Base-by-base conservation (phyloP, 2,888 invertebrate genomes). In the Drosophila falleni region DNA sequence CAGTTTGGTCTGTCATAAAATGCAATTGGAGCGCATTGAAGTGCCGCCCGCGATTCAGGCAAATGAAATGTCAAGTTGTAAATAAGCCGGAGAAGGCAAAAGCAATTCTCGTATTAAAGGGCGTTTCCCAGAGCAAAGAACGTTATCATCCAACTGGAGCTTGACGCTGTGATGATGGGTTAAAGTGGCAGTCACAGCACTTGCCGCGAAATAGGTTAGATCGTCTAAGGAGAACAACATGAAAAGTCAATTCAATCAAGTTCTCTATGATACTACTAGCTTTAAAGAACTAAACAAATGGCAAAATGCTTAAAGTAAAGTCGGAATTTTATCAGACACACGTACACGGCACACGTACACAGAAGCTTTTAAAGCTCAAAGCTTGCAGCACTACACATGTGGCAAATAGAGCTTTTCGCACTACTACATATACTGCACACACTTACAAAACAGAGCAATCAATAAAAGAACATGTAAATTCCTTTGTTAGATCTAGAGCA, bases 11-110 rank as follows among this genome's bases (percentile, higher is more conserved):
- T 84, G 84, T 87, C 87, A 78, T 87, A 89, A 84, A 89, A 87
- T 89, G 89, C 84, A 84, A 89, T 84, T 84, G 84, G 84, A 80
- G 87, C 84, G 89, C 84, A 80, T 74, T 83, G 74, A 87, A 84
- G 89, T 80, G 74, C 77, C 44, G 44, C 55, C 44, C 44, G 87
- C 81, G 79, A 81, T 68, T 78, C 80, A 60, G 63, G 65, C 85
- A 81, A 78, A 84, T 84, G 75, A 87, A 89, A 84, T 84, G 89
- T 87, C 89, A 87, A 84, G 87, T 71, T 78, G 81, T 84, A 87
- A 87, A 84, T 80, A 84, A 87, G 73, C 33, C 49, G 37, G 26
- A 51, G 46, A 56, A 35, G 35, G 16, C 1, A 19, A 8, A 71
- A 42, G 59, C 59, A 69, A 51, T 58, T 54, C 42, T 51, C 51